phyloP scores from a whole-genome alignment of 1,140 invertebrate genomes.

The Leptoteleia sp. region DNA sequence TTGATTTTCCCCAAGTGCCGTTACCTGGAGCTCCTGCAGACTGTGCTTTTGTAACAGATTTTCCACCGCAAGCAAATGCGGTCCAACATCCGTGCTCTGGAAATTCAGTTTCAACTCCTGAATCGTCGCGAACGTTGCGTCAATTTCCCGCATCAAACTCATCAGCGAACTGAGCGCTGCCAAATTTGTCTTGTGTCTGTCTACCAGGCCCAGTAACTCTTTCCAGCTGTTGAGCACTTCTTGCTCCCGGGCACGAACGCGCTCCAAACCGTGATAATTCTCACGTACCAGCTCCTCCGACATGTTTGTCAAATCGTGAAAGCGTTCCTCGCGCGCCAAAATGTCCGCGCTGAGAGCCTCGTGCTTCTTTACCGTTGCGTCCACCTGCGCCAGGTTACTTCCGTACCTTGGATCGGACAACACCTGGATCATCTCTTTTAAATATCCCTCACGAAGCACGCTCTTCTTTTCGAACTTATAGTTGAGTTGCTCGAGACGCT shows the following conservation, averaged over 20 bases:
- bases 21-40: slow-evolving; percentile 94
- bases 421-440: slow-evolving; percentile 99
- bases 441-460: slow-evolving; percentile 93
- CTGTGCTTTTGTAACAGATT: slow-evolving; percentile 96
- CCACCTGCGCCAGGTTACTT: slow-evolving; percentile 94
- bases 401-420: slow-evolving; percentile 95
- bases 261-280: slow-evolving; percentile 94
- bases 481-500: slow-evolving; percentile 96
- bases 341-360: slow-evolving; percentile 99
- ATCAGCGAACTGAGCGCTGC: slow-evolving; percentile 89
- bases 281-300: slow-evolving; percentile 94
- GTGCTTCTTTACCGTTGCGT: slow-evolving; percentile 98
- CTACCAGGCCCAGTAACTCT: slow-evolving; percentile 90
- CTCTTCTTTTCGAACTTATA: slow-evolving; percentile 98
- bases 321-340: slow-evolving; percentile 95
- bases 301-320: slow-evolving; percentile 95
- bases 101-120: slow-evolving; percentile 90
- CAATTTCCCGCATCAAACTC: slow-evolving; percentile 94
- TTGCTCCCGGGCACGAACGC: slow-evolving; percentile 90
- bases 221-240: slow-evolving; percentile 95
- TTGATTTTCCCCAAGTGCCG: slow-evolving; percentile 91
- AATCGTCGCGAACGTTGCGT: slow-evolving; percentile 91
- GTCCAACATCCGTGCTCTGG: slow-evolving; percentile 93
- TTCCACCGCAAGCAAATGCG: slow-evolving; percentile 95
- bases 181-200: slow-evolving; percentile 92